phyloP scores from a whole-genome alignment of 2,113 vertebrate species.

The Periophthalmodon schlosseri region DNA sequence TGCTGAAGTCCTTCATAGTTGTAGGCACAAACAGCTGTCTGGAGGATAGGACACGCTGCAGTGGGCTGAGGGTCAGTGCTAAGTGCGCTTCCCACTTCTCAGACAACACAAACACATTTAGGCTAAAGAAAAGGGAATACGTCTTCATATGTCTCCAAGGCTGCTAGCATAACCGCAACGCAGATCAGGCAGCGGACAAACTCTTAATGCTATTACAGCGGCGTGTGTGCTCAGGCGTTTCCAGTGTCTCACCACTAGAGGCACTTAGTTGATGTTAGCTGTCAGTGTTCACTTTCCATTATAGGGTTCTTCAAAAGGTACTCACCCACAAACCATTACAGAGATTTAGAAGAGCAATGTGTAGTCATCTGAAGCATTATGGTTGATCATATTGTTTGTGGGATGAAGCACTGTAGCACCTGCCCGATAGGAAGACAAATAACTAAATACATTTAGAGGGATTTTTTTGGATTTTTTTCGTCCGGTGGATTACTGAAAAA shows the following conservation, averaged over 20 bases:
- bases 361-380: background rate
- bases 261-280: background rate
- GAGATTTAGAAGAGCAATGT: background rate
- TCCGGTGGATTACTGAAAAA: no score
- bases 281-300: background rate
- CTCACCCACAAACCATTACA: background rate
- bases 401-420: no score
- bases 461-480: no score
- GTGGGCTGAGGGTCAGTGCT: conserved; percentile 36
- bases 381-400: background rate
- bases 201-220: conserved; percentile 8
- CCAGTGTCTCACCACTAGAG: background rate
- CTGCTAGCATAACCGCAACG: conserved; percentile 31
- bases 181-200: conserved; percentile 23
- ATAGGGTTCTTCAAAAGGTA: background rate
- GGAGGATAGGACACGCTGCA: background rate
- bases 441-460: no score
- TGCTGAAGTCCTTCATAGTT: conserved; percentile 15
- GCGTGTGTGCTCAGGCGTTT: background rate
- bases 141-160: conserved; percentile 52
- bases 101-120: conserved; percentile 14
- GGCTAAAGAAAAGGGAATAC: conserved; percentile 40
- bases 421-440: no score
- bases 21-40: conserved; percentile 23
- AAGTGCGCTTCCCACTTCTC: conserved; percentile 47